These are phyloP conservation scores for Onychomys arenicola DNA, from an alignment of 2,797 vertebrate species.

Conservation along the genomic window DNA sequence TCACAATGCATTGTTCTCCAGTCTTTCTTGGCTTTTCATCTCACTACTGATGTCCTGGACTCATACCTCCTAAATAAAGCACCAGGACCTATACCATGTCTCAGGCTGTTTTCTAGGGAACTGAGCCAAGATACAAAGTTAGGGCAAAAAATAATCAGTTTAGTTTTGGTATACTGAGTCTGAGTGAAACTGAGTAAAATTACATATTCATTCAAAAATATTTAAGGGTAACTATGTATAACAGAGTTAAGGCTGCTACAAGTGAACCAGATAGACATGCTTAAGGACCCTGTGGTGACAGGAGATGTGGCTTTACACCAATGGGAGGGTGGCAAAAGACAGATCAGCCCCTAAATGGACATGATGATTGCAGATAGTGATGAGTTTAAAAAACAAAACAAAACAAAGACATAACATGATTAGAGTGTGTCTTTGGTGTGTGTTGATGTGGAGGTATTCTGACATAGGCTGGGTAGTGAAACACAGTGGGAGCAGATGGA, in stretches of 20 bases:
- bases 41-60: neutral
- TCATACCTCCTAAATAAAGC: slow-evolving; percentile 8
- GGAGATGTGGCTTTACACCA: neutral
- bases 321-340: neutral
- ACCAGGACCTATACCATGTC: neutral
- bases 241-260: neutral
- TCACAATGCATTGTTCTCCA: neutral
- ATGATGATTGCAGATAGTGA: neutral
- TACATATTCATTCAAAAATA: slow-evolving; percentile 56
- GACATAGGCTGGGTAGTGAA: neutral
- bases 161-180: neutral
- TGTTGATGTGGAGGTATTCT: neutral
- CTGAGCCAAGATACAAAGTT: neutral
- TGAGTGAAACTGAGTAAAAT: slow-evolving; percentile 53
- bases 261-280: neutral
- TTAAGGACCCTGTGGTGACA: neutral
- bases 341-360: neutral
- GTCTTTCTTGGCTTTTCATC: neutral
- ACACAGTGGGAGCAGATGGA: neutral
- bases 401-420: neutral
- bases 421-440: neutral
- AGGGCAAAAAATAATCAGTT: slow-evolving; percentile 8
- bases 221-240: neutral
- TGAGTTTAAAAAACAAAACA: slow-evolving; percentile 23
- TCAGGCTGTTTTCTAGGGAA: slow-evolving; percentile 21